Base-by-base conservation (phyloP, 2,888 invertebrate genomes). In the Barypeithes pellucidus region DNA sequence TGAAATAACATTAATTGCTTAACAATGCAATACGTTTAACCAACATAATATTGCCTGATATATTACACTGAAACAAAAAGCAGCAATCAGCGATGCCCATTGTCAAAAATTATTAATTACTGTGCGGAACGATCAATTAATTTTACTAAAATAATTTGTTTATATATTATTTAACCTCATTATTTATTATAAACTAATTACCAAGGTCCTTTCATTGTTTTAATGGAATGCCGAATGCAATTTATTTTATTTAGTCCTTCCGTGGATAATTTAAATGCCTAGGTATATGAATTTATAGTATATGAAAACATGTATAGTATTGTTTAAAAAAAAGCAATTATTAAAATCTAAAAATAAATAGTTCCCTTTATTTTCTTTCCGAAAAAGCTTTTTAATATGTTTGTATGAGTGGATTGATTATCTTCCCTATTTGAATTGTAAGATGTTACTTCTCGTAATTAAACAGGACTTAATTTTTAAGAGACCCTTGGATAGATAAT, bases 121-220 rank as follows among this genome's bases (percentile, higher is more conserved):
- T 18, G n/a, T 61, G 45, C 16, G 45, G n/a, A 62, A 41, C 43
- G 43, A 24, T 11, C 62, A 41, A 62, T 43, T 62, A 62, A 62
- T 62, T 45, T 45, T 43, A 22, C n/a, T 43, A 29, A 45, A 45
- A 29, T 45, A 43, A 62, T 41, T 62, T 62, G 62, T 62, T 62
- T 62, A 45, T 62, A 45, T 45, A 62, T 62, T 24, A 62, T 45
- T 62, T 14, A n/a, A 11, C 39, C 24, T 62, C 62, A 62, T 62
- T 62, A 62, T 62, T 62, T 62, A 62, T 62, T 62, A 41, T 22
- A 20, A 14, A n/a, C 45, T 41, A 62, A 52, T 52, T 52, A 52
- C 29, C 20, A 0, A 52, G 8, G 24, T 29, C 29, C 39, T 52
- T 52, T 52, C 14, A 22, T 52, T 52, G 29, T 52, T 52, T 50